Evolutionary conservation across 2,113 vertebrate species (phyloP).

Genomic region (Toxotes chatareus): DNA sequence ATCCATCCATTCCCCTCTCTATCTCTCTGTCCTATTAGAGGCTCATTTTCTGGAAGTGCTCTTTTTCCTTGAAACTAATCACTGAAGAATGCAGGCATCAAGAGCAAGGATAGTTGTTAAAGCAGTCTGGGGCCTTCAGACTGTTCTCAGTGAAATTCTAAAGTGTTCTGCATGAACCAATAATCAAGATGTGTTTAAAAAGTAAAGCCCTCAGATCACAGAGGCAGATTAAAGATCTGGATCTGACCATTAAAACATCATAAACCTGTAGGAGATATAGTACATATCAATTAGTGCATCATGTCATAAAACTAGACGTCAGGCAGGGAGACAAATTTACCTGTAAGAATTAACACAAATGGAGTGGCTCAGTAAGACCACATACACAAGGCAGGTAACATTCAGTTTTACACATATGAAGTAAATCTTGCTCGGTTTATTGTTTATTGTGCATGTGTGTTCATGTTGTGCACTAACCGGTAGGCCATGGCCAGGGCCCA

Average conservation of each 20-base stretch:
- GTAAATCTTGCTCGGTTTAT: neutral
- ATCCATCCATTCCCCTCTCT: neutral
- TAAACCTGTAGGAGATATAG: neutral
- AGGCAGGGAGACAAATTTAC: neutral
- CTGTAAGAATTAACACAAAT: neutral
- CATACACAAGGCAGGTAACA: neutral
- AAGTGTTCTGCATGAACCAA: conserved; percentile 43
- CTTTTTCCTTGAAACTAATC: conserved; percentile 46
- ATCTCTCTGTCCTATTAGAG: conserved; percentile 26
- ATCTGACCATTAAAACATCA: no score
- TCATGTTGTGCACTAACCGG: conserved; percentile 83
- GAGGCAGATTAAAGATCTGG: neutral
- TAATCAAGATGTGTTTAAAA: conserved; percentile 21
- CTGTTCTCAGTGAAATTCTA: conserved; percentile 11
- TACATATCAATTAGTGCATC: neutral
- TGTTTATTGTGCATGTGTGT: neutral
- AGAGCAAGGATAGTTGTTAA: conserved; percentile 17
- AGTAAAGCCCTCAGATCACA: conserved; percentile 36
- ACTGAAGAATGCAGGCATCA: conserved; percentile 28
- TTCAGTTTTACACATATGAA: neutral
- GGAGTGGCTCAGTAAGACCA: neutral
- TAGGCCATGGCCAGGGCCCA: conserved; percentile 96
- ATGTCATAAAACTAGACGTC: neutral
- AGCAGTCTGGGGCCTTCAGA: conserved; percentile 8
- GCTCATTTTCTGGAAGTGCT: conserved; percentile 43